These are phyloP conservation scores for Machimus atricapillus DNA, from an alignment of 2,888 invertebrate species.

Conservation along the genomic window DNA sequence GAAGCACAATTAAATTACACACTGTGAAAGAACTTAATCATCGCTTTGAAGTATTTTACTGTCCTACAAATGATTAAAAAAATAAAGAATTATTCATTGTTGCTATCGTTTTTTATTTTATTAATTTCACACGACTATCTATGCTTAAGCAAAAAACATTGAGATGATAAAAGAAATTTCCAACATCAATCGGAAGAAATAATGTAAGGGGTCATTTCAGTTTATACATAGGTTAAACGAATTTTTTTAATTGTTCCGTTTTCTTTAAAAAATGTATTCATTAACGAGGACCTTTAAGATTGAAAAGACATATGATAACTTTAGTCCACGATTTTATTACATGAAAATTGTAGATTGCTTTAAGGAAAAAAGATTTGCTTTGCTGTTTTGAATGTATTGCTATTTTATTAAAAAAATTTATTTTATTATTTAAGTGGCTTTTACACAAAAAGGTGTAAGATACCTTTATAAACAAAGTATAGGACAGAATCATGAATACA, in stretches of 20 bases:
- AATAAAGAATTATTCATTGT: neutral
- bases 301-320: neutral
- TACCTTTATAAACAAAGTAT: too few relatives aligned
- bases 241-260: neutral
- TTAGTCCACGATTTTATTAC: neutral
- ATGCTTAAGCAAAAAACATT: neutral
- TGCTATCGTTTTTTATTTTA: neutral
- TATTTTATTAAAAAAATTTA: too few relatives aligned
- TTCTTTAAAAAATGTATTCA: neutral
- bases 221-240: neutral
- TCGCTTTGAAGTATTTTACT: conserved; percentile 82
- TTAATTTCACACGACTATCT: neutral
- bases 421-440: too few relatives aligned
- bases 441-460: too few relatives aligned
- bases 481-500: too few relatives aligned
- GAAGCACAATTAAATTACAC: conserved; percentile 77
- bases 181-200: neutral
- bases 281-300: neutral
- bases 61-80: neutral
- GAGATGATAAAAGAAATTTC: neutral
- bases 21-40: conserved; percentile 83
- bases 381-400: too few relatives aligned
- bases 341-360: too few relatives aligned
- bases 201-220: neutral
- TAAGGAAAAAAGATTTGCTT: too few relatives aligned